phyloP scores from a whole-genome alignment of 1,140 invertebrate species.

The Frieseomelitta varia region DNA sequence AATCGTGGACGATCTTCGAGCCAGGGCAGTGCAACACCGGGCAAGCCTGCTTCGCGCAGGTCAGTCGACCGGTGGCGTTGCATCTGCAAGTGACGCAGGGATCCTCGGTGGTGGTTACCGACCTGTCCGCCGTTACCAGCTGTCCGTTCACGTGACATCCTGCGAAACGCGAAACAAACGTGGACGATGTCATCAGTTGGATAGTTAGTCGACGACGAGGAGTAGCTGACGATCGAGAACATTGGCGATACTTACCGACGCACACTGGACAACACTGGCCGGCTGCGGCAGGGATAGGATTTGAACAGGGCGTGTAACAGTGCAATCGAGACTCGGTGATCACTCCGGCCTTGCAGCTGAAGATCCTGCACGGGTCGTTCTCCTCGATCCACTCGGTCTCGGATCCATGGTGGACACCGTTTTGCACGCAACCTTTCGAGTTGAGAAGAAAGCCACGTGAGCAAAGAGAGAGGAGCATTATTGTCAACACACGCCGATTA shows the following conservation, averaged over 20 bases:
- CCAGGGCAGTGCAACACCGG: conserved; percentile 90
- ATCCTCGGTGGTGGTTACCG: conserved; percentile 90
- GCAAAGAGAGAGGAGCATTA: no score
- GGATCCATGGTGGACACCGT: conserved; percentile 87
- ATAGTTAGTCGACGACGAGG: no score
- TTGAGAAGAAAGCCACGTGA: no score
- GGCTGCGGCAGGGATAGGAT: conserved; percentile 86
- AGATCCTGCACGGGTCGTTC: conserved; percentile 87
- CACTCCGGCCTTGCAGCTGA: conserved; percentile 91
- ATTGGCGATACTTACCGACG: conserved; percentile 83
- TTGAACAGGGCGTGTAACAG: conserved; percentile 90
- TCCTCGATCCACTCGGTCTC: conserved; percentile 89
- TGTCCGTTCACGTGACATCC: conserved; percentile 90
- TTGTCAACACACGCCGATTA: no score
- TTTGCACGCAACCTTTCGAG: conserved; percentile 86
- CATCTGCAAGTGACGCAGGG: conserved; percentile 94
- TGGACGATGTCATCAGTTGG: no score
- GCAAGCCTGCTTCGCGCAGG: conserved; percentile 92
- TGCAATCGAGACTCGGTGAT: conserved; percentile 89
- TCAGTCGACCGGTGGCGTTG: conserved; percentile 85
- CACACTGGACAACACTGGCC: conserved; percentile 94
- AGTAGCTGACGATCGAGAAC: no score
- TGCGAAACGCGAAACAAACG: conserved; percentile 68
- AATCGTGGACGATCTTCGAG: conserved; percentile 85
- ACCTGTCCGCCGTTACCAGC: conserved; percentile 86